Evolutionary conservation across 2,888 invertebrate species (phyloP).

Genomic region (Tineola bisselliella): DNA sequence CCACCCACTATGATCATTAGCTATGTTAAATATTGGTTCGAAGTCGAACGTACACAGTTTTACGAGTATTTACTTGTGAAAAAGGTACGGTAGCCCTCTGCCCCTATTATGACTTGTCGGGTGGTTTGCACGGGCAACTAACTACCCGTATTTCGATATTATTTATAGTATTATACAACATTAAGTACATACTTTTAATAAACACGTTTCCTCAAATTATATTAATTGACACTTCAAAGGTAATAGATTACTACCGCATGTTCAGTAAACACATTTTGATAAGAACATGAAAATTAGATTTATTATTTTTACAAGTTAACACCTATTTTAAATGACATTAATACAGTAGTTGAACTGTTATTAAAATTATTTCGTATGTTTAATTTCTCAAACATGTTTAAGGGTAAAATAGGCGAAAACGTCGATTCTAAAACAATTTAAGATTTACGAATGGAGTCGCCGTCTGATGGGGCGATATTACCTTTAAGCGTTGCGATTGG

Average conservation of each 20-base stretch:
- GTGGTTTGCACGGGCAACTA: background rate
- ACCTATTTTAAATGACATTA: too few relatives aligned
- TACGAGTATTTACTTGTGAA: slow-evolving; percentile 34
- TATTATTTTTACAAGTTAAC: background rate
- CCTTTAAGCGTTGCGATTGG: slow-evolving; percentile 38
- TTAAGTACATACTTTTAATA: background rate
- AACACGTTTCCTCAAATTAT: background rate
- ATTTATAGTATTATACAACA: background rate
- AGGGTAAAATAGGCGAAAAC: too few relatives aligned
- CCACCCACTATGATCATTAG: slow-evolving; percentile 51
- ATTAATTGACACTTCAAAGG: background rate
- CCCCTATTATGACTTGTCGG: background rate
- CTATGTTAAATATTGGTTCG: slow-evolving; percentile 20
- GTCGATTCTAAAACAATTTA: slow-evolving; percentile 9
- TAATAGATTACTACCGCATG: background rate
- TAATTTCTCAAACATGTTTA: too few relatives aligned
- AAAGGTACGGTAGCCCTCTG: slow-evolving; percentile 14
- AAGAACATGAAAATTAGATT: background rate
- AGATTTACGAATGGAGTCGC: background rate
- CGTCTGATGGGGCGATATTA: background rate
- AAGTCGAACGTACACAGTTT: slow-evolving; percentile 22
- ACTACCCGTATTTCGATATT: background rate
- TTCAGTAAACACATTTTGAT: too few relatives aligned
- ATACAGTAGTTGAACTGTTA: too few relatives aligned
- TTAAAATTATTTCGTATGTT: too few relatives aligned